Percentiles rank a stretch among this genome's conserved stretches.
These are phyloP conservation scores for Smithornis capensis DNA, from an alignment of 2,113 vertebrate species.

Conservation along the genomic window DNA sequence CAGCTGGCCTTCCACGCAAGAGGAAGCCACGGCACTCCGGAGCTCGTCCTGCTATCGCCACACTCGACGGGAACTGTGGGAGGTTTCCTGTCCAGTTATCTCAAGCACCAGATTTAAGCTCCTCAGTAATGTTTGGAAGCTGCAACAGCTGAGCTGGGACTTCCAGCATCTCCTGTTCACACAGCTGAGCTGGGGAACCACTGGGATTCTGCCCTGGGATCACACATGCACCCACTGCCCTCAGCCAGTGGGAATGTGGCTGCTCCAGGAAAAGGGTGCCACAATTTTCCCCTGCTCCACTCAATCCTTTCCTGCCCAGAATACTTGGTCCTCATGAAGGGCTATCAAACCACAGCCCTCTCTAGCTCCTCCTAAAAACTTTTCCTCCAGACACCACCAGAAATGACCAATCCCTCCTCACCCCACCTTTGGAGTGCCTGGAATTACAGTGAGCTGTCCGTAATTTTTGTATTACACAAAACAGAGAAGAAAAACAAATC, in stretches of 20 bases:
- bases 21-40: neutral
- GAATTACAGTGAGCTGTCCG: neutral
- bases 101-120: neutral
- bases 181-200: neutral
- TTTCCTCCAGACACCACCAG: neutral
- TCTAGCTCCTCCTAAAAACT: neutral
- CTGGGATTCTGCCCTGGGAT: neutral
- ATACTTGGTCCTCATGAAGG: neutral
- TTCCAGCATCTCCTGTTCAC: neutral
- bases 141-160: neutral
- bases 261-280: neutral
- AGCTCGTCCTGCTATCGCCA: neutral
- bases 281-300: neutral
- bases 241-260: neutral
- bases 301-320: neutral
- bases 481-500: neutral
- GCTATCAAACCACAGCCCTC: neutral
- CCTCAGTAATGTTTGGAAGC: neutral
- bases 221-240: neutral
- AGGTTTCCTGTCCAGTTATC: constrained; percentile 30
- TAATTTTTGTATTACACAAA: neutral
- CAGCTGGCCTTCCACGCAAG: neutral
- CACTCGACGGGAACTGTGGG: neutral
- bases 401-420: neutral
- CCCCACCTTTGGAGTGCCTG: neutral